Base-by-base conservation (phyloP, 2,113 vertebrate genomes). In the Channa argus region DNA sequence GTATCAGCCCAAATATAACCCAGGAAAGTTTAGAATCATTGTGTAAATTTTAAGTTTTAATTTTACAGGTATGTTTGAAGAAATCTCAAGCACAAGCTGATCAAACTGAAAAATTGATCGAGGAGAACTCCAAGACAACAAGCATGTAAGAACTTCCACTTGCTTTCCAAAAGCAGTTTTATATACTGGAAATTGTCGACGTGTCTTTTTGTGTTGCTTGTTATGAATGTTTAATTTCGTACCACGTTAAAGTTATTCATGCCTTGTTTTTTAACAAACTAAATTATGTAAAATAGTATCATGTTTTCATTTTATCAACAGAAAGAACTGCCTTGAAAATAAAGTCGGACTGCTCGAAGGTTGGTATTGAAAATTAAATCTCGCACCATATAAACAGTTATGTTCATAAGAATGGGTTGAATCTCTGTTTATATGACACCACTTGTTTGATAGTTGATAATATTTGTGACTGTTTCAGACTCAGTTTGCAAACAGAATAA, bases 261-360 rank as follows among this genome's bases (percentile, higher is more conserved):
- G 5, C 9, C 52, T 47, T 34, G 2, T 14, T 69, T 2, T 41
- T 36, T 43, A 12, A 46, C 9, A 37, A 56, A 9, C 53, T 5
- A 10, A 39, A 10, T 39, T 24, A 6, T 50, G 38, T 24, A 47
- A 5, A 74, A 72, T 55, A 0, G 0, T 8, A 51, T 0, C 1
- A n/a, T 74, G 6, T 14, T 54, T 50, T 63, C 55, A 61, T 64
- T 8, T 64, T 54, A 82, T 79, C 81, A 38, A 89, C 90, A 99
- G 98, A 80, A 97, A 96, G 74, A 94, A 95, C 86, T 95, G 92
- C 70, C 91, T 98, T 43, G 96, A 98, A 93, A 94, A 86, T 47
- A 96, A 96, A 88, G 93, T 97, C 55, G 92, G 92, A 80, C 93
- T 92, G 66, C 92, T 97, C 34, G 95, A 99, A 96, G 96, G 98